These are phyloP conservation scores for Hemithea aestivaria DNA, from an alignment of 2,888 invertebrate genomes.

Conservation along the genomic window DNA sequence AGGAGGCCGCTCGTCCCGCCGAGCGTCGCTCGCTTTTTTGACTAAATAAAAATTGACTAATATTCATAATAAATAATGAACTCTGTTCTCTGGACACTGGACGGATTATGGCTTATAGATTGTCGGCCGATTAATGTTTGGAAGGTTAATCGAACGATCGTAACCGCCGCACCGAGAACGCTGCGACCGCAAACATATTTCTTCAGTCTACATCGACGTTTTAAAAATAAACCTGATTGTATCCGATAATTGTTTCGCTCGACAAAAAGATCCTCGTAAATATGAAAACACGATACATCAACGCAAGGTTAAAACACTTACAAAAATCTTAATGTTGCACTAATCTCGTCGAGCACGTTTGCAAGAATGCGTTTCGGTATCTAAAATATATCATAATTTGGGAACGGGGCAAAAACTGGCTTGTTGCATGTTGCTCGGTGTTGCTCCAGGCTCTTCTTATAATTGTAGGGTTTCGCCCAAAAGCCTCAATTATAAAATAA, in stretches of 20 bases:
- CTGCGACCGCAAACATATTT: constrained; percentile 17
- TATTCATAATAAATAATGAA: constrained; percentile 80
- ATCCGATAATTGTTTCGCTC: constrained; percentile 10
- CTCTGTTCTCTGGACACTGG: constrained; percentile 61
- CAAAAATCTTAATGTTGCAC: background rate
- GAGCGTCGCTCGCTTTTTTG: constrained; percentile 67
- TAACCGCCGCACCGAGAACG: constrained; percentile 15
- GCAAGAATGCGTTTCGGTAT: constrained; percentile 44
- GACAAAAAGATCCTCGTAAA: constrained; percentile 1
- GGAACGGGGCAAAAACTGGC: constrained; percentile 63
- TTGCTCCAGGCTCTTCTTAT: constrained; percentile 74
- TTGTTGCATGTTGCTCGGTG: constrained; percentile 66
- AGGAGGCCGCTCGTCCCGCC: constrained; percentile 71
- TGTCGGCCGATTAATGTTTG: constrained; percentile 62
- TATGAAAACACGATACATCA: constrained; percentile 1
- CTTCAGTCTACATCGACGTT: constrained; percentile 6
- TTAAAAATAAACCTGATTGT: no score
- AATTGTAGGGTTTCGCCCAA: constrained; percentile 78
- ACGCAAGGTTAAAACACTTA: background rate
- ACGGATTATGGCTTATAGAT: constrained; percentile 66
- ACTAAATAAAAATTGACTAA: constrained; percentile 79
- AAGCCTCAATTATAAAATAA: constrained; percentile 79
- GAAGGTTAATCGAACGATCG: constrained; percentile 50
- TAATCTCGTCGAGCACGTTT: constrained; percentile 25
- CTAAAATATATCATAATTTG: constrained; percentile 66